Percentiles rank a stretch among this genome's conserved stretches.
Evolutionary conservation across 2,888 invertebrate species (phyloP).

Genomic region (Ochropleura leucogaster): DNA sequence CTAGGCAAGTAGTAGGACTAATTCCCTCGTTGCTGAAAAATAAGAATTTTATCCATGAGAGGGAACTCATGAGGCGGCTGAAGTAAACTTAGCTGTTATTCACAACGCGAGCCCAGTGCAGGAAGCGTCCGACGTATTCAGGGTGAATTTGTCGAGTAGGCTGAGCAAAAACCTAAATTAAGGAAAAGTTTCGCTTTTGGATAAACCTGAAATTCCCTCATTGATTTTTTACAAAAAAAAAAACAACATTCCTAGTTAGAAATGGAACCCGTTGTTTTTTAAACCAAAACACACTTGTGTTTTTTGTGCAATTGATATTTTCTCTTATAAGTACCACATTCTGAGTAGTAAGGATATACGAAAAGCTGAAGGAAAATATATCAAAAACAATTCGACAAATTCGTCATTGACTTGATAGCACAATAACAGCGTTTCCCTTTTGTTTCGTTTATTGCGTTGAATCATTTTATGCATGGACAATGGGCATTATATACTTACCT

Average conservation of each 20-base stretch:
- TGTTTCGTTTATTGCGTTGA: slow-evolving; percentile 56
- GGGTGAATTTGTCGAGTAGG: background rate
- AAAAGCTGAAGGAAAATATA: background rate
- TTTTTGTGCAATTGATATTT: background rate
- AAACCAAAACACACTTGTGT: background rate
- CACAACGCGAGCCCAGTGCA: background rate
- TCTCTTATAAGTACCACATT: background rate
- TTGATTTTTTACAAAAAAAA: background rate
- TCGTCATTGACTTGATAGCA: slow-evolving; percentile 13
- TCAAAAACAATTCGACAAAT: slow-evolving; percentile 28
- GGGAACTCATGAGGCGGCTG: no score
- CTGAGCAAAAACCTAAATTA: background rate
- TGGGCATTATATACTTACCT: background rate
- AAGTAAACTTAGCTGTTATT: background rate
- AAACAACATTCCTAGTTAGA: background rate
- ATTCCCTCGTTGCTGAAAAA: background rate
- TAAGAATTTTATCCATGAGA: background rate
- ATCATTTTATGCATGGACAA: slow-evolving; percentile 26
- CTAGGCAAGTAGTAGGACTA: no score
- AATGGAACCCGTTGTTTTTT: background rate
- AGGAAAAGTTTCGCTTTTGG: background rate
- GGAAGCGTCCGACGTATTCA: background rate
- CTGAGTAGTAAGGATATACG: background rate
- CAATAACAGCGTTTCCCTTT: slow-evolving; percentile 47
- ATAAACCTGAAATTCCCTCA: background rate